Percentiles rank a stretch among this genome's conserved stretches.
Evolutionary conservation across 2,113 vertebrate species (phyloP).

Genomic region (Arvicanthis niloticus): DNA sequence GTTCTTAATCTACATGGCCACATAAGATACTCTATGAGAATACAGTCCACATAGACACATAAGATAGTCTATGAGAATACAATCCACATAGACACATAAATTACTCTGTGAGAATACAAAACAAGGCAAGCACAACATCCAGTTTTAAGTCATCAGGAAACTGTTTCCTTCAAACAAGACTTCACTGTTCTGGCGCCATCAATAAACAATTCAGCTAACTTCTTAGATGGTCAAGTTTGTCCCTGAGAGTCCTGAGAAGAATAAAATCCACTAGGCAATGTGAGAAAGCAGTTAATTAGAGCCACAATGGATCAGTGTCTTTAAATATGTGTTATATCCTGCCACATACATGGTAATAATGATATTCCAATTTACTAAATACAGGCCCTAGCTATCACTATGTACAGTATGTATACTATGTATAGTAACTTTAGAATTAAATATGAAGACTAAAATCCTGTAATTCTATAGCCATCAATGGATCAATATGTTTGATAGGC

Average conservation of each 20-base stretch:
- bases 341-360: not conserved
- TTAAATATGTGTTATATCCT: not conserved
- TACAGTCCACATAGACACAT: not conserved
- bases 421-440: not conserved
- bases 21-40: not conserved
- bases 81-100: not conserved
- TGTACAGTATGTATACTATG: not conserved
- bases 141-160: constrained; percentile 70
- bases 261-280: not conserved
- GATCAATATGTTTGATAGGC: constrained; percentile 8
- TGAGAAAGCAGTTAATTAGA: not conserved
- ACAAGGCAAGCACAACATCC: constrained; percentile 44
- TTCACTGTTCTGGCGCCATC: constrained; percentile 51
- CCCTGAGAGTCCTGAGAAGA: constrained; percentile 28
- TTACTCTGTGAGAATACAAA: not conserved
- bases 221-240: not conserved
- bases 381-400: not conserved
- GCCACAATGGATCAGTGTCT: not conserved
- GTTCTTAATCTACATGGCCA: not conserved
- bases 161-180: constrained; percentile 60
- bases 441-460: not conserved
- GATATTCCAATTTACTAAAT: not conserved
- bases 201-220: constrained; percentile 55
- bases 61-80: not conserved
- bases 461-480: not conserved